Conservation (phyloP, 2,113 vertebrate species). For the Loxodonta africana region DNA sequence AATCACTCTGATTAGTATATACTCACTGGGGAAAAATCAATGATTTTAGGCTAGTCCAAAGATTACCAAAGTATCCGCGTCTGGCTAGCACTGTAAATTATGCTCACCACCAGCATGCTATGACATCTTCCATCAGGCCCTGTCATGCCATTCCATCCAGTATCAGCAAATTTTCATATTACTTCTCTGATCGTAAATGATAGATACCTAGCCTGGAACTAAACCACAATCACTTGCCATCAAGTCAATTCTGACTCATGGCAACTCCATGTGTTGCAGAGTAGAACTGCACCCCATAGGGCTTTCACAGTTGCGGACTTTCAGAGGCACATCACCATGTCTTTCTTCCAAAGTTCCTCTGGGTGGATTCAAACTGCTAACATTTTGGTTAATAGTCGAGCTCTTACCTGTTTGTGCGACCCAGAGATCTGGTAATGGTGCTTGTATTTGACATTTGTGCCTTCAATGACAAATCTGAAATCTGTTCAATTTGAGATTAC, state of each 20-base stretch:
- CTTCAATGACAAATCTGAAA: not conserved
- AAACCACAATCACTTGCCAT: no score
- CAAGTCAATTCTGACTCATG: no score
- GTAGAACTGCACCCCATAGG: no score
- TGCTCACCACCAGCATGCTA: not conserved
- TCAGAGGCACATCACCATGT: no score
- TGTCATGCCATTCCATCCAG: not conserved
- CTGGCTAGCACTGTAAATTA: not conserved
- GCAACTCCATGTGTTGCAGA: no score
- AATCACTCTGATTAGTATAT: not conserved
- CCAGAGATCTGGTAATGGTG: not conserved
- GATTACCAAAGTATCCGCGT: not conserved
- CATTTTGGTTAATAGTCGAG: no score
- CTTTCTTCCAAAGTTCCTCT: no score
- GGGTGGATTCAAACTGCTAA: no score
- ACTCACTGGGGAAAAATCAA: not conserved
- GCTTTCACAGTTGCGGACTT: no score
- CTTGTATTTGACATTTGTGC: not conserved
- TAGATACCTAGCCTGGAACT: not conserved
- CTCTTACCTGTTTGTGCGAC: no score
- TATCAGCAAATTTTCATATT: not conserved
- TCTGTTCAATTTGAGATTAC: not conserved
- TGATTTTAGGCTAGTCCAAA: not conserved
- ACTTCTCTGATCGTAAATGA: not conserved
- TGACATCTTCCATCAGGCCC: not conserved